Base-by-base conservation (phyloP, 2,888 invertebrate species). In the Gastracanthus pulcherrimus region DNA sequence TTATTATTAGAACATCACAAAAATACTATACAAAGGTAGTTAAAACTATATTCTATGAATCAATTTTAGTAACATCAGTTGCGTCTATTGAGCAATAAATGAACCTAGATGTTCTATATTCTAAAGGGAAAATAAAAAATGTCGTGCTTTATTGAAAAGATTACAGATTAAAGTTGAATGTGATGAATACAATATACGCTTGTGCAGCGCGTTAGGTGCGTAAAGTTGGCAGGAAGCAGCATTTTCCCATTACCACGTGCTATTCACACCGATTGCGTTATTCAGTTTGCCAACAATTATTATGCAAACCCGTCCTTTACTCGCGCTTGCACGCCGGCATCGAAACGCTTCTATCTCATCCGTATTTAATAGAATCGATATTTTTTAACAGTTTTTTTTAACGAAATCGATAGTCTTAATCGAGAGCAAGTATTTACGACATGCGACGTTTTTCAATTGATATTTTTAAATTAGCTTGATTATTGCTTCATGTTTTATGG, bases 231-330 rank as follows among this genome's bases (percentile, higher is more conserved):
- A 51, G 81, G 81, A 81, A 81, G 72, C 41, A 11, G 69, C 60
- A 41, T 48, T 72, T 77, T 48, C 29, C 80, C 75, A 62, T 82
- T 78, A 72, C 34, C 45, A 34, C 67, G 34, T 62, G 81, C 77
- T 51, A 69, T 67, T 70, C 66, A 29, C 77, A 36, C 76, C 48
- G 70, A 79, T 80, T 84, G 80, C 84, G 84, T 84, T 86, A 85
- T 75, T 84, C 79, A 60, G 76, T 82, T 69, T 81, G 70, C 67
- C 81, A 81, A 83, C 85, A 85, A 85, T 74, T 67, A 55, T 86
- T 85, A 82, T 69, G 81, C 74, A 74, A 77, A 80, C 23, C 13
- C 16, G 58, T 66, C 70, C 70, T 41, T 62, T 29, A 9, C 48
- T 36, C 23, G 26, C 19, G n/a, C 48, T 36, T 26, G 26, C 19